Base-by-base conservation (phyloP, 2,113 vertebrate species). In the Hydrolagus affinis region DNA sequence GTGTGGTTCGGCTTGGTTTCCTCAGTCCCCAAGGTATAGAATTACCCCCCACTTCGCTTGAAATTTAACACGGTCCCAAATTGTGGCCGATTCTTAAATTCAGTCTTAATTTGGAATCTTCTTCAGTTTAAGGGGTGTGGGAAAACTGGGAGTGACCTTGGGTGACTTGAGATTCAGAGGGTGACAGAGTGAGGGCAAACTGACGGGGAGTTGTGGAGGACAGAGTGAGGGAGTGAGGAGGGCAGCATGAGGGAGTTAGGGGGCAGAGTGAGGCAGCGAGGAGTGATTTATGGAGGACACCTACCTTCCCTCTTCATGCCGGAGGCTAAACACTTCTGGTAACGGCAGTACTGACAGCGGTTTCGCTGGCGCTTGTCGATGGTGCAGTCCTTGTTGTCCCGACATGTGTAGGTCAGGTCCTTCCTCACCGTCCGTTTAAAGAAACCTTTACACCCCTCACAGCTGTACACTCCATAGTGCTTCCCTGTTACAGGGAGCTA, bases 231-330 rank as follows among this genome's bases (percentile, higher is more conserved):
- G 11, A 73, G 71, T 6, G 11, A 11, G 11, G 12, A 7, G 30
- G 0, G 17, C 19, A 9, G 30, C 56, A 17, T 8, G 14, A 44
- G 32, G 10, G 15, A 9, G 30, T 8, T 7, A 21, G 21, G 72
- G 10, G 15, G 17, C 15, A 8, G 76, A 0, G 14, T n/a, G n/a
- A n/a, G n/a, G n/a, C n/a, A n/a, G n/a, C n/a, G n/a, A n/a, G n/a
- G n/a, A n/a, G n/a, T n/a, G n/a, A n/a, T n/a, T 44, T 44, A 44
- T 44, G 44, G 6, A 44, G 44, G 44, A 44, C 44, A 87, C 89
- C 85, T 88, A 95, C 94, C 94, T 94, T 95, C 94, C 88, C 94
- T 91, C 87, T 94, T 95, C 94, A 95, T 95, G 88, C 94, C 94
- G 91, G 93, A 94, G 73, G 93, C 94, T 85, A 95, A 90, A 90